phyloP scores from a whole-genome alignment of 2,797 vertebrate genomes.

The Lepus oiostolus region DNA sequence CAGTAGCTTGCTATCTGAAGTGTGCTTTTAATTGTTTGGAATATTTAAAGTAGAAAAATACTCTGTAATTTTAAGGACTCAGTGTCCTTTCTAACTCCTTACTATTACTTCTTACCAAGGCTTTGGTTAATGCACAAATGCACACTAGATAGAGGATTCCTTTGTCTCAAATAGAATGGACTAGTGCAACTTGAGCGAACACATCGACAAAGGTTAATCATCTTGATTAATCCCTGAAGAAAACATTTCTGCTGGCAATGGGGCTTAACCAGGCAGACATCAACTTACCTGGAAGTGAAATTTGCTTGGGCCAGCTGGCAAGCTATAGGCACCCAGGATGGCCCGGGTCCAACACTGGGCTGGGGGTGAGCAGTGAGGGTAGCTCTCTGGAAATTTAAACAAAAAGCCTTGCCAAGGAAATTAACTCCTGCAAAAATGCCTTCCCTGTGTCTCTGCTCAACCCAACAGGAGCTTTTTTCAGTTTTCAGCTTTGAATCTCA shows the following conservation, averaged over 20 bases:
- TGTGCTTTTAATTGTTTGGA: not conserved
- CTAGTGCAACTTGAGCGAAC: not conserved
- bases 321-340: not conserved
- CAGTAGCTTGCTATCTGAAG: conserved; percentile 20
- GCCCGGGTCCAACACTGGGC: not conserved
- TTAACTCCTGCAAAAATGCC: not conserved
- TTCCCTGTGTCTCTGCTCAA: conserved; percentile 5
- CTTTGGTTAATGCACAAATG: not conserved
- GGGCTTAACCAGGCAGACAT: not conserved
- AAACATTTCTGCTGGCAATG: not conserved
- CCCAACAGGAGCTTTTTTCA: not conserved
- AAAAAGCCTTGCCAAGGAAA: not conserved
- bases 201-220: conserved; percentile 5
- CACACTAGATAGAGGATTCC: not conserved
- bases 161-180: not conserved
- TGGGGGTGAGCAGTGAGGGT: not conserved
- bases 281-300: not conserved
- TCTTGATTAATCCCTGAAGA: not conserved
- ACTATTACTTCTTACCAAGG: not conserved
- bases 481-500: not conserved
- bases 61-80: not conserved
- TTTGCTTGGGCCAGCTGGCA: not conserved
- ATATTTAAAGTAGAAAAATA: not conserved
- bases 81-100: not conserved
- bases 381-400: not conserved